Base-by-base conservation (phyloP, 2,888 invertebrate genomes). In the Carcina quercana region DNA sequence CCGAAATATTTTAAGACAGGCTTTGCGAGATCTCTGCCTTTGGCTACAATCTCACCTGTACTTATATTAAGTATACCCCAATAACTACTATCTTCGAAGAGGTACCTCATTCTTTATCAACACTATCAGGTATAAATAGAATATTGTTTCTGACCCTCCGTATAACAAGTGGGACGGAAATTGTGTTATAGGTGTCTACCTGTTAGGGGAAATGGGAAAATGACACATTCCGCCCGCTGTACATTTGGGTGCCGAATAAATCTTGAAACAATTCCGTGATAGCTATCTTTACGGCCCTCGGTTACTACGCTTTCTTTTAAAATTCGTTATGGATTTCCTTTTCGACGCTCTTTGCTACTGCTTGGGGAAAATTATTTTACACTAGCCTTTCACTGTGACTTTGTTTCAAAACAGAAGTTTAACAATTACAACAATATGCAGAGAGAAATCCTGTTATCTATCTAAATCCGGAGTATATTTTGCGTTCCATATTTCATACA, bases 101-200 rank as follows among this genome's bases (percentile, higher is more conserved):
- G n/a, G n/a, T n/a, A n/a, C n/a, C n/a, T n/a, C n/a, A n/a, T n/a
- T n/a, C n/a, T n/a, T n/a, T n/a, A n/a, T n/a, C n/a, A n/a, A n/a
- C n/a, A n/a, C n/a, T n/a, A n/a, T n/a, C 27, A 30, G 30, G 32
- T 36, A 37, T 47, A 46, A 43, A 46, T 46, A 46, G 43, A 36
- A 38, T 34, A 49, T 49, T 45, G 47, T 32, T 46, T 49, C 47
- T 43, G 45, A 41, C 44, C 47, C 46, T 45, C 46, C 38, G 31
- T 31, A 50, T 21, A 43, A 42, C 50, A 52, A 59, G 47, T 48
- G 47, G 48, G 45, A 45, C 47, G 53, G 54, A 59, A 60, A 58
- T 48, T 43, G 47, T 47, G 42, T 25, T 20, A 14, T 19, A 13
- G 24, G 14, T 14, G 10, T 24, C 25, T 31, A 12, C 10, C 13